Evolutionary conservation across 2,113 vertebrate genomes (phyloP), one percentile per base, ranked within the genome.

Genomic region (Vidua chalybeata): DNA sequence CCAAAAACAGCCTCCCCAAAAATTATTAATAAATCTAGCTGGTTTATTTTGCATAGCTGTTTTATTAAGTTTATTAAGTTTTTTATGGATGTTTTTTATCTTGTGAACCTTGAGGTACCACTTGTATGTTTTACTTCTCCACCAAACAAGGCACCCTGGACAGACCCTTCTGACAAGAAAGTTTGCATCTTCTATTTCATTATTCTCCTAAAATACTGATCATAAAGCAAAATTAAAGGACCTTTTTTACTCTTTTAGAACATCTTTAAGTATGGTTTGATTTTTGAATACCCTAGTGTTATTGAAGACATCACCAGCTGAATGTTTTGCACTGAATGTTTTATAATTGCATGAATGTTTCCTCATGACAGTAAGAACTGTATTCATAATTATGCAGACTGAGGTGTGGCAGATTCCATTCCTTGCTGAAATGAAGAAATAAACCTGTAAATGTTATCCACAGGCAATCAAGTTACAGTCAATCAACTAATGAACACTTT

Each of bases 401-500:
- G 72, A 91, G 52, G 39, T 30, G 41, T 74, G 39, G 43, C 30
- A 79, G 71, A 27, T 88, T 77, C 75, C 71, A 64, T 55, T 75
- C 33, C 48, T 84, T 69, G 39, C 33, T 83, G 84, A 89, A 95
- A 92, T 63, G 35, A 92, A 94, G 94, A 93, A 91, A 88, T 79
- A 68, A 86, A 89, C 33, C 41, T 33, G 37, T 68, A 56, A 93
- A 77, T 62, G 31, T 54, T 90, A 94, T 91, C 66, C 81, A 77
- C 15, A 90, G 54, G 86, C 61, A 95, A 92, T 91, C 87, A 94
- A 84, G 89, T 43, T 91, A 85, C 78, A 93, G 91, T 80, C 90
- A 90, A 90, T 96, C 90, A 96, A 62, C 49, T 92, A 94, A 93
- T 68, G 62, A 97, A 94, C 55, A 54, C 43, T 86, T 84, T 91